phyloP scores from a whole-genome alignment of 2,113 vertebrate species.

The Vulpes ferrilata region DNA sequence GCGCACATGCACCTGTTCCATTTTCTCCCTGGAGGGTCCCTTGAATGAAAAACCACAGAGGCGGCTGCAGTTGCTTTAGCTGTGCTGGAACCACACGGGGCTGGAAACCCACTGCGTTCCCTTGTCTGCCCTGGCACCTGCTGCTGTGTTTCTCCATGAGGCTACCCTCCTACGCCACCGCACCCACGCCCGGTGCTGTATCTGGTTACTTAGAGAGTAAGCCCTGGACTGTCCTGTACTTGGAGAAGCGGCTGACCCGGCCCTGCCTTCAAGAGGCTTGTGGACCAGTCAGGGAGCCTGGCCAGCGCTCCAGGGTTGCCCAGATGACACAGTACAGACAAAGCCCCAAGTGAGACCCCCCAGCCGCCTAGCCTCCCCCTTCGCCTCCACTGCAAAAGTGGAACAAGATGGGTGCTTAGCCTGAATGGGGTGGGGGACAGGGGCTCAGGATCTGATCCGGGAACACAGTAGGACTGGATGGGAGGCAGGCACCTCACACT shows the following conservation, averaged over 20 bases:
- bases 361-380: background rate
- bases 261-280: background rate
- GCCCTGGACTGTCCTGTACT: background rate
- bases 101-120: background rate
- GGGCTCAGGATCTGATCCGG: background rate
- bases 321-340: background rate
- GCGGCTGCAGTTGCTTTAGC: background rate
- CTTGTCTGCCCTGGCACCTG: background rate
- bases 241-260: background rate
- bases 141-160: background rate
- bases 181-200: background rate
- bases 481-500: background rate
- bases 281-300: background rate
- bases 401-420: background rate
- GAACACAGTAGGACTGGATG: rapidly evolving
- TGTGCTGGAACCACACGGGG: background rate
- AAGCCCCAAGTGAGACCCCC: background rate
- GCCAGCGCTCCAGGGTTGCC: background rate
- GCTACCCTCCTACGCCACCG: background rate
- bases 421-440: rapidly evolving
- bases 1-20: rapidly evolving
- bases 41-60: background rate
- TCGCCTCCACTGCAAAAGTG: too few relatives aligned
- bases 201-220: background rate
- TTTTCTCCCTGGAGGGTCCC: background rate